These are phyloP conservation scores for Orbicella faveolata DNA, from an alignment of 64 coral and sea anemone species.

Conservation along the genomic window DNA sequence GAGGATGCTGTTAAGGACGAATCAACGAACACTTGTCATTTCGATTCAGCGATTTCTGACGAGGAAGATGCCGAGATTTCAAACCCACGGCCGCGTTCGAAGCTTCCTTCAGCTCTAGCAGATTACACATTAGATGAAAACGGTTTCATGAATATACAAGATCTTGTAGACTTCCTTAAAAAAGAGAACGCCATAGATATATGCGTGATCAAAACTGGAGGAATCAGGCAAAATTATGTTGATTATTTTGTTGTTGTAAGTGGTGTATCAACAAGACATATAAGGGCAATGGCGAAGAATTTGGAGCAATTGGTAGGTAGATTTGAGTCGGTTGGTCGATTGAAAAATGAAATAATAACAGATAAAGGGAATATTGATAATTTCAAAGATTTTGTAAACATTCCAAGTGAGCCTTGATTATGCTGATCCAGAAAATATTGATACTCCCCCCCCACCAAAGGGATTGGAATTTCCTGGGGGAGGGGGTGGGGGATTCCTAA, in stretches of 20 bases:
- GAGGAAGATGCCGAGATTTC: not conserved
- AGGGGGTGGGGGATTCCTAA: no score
- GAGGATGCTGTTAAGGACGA: not conserved
- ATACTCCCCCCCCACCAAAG: no score
- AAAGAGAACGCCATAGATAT: conserved; percentile 82
- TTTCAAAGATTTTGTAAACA: no score
- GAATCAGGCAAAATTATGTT: conserved; percentile 78
- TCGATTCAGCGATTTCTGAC: not conserved
- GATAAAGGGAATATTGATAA: no score
- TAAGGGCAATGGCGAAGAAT: conserved; percentile 93
- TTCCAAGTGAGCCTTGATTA: no score
- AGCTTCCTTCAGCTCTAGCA: not conserved
- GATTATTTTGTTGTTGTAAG: conserved; percentile 96
- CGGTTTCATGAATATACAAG: conserved; percentile 68
- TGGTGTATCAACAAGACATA: conserved; percentile 83
- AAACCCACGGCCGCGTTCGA: not conserved
- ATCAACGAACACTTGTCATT: not conserved
- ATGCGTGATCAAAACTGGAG: conserved; percentile 83
- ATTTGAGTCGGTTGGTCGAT: not conserved
- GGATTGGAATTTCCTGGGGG: no score
- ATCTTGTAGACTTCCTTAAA: conserved; percentile 75
- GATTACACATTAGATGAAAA: conserved; percentile 42
- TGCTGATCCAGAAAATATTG: no score
- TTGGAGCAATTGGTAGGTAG: conserved; percentile 75
- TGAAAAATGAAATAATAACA: no score